Conservation (phyloP, 2,888 invertebrate genomes). For the Drosophila longiperda region DNA sequence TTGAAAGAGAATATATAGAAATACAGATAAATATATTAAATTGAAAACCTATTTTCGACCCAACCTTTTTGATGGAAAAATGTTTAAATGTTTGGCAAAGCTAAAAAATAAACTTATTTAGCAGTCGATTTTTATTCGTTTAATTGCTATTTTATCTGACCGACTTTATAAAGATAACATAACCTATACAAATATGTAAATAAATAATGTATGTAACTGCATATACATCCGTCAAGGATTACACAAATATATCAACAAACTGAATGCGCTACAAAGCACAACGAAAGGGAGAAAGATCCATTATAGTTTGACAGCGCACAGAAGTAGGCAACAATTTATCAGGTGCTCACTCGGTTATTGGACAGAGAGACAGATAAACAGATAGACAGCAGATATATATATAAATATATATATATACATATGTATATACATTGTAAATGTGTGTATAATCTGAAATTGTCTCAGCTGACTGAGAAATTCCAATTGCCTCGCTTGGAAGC, state of each 20-base stretch:
- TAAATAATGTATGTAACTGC: not conserved
- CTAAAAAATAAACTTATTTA: too few relatives aligned
- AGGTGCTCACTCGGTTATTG: slow-evolving; percentile 38
- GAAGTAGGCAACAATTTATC: slow-evolving; percentile 66
- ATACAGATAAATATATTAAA: not conserved
- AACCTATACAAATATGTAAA: not conserved
- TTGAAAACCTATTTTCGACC: not conserved
- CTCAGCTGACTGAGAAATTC: slow-evolving; percentile 62
- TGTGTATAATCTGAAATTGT: slow-evolving; percentile 18
- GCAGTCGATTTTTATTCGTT: not conserved
- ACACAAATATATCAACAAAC: not conserved
- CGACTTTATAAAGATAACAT: not conserved
- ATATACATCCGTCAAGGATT: not conserved
- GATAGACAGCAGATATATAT: slow-evolving; percentile 12
- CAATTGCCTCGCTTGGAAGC: slow-evolving; percentile 57
- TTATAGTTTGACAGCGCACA: slow-evolving; percentile 30
- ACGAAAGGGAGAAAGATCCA: slow-evolving; percentile 19
- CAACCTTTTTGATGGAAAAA: not conserved
- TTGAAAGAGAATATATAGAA: not conserved
- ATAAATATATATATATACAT: accelerated
- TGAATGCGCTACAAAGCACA: not conserved
- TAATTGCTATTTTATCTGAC: not conserved
- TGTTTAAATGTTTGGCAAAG: not conserved
- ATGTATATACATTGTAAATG: not conserved
- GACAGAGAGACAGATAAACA: slow-evolving; percentile 25